phyloP scores from a whole-genome alignment of 1,140 invertebrate species.

The Oppia nitens region DNA sequence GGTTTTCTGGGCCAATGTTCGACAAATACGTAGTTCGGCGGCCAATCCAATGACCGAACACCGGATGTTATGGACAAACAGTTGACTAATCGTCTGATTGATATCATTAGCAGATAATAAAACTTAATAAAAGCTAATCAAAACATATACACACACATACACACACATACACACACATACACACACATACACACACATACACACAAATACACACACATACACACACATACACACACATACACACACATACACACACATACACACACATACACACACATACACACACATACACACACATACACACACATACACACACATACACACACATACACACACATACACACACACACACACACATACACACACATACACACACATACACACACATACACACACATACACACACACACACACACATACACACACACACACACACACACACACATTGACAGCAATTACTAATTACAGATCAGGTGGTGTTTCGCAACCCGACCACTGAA shows the following conservation, averaged over 20 bases:
- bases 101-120: too few relatives aligned
- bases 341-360: background rate
- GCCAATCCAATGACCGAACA: conserved; percentile 86
- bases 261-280: background rate
- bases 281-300: background rate
- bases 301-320: background rate
- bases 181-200: too few relatives aligned
- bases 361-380: background rate
- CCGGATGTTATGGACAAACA: conserved; percentile 42
- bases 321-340: background rate
- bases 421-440: background rate
- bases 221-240: too few relatives aligned
- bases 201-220: too few relatives aligned
- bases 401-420: background rate
- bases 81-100: conserved; percentile 60
- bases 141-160: too few relatives aligned
- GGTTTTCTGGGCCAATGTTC: conserved; percentile 62
- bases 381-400: background rate
- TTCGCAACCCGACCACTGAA: too few relatives aligned
- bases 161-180: too few relatives aligned
- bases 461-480: too few relatives aligned
- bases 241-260: too few relatives aligned
- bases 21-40: conserved; percentile 84
- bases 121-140: too few relatives aligned
- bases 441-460: too few relatives aligned